A percentile compares a stretch with the other conserved stretches of the same genome.
phyloP scores from a whole-genome alignment of 2,797 vertebrate species.

The Carapus acus region DNA sequence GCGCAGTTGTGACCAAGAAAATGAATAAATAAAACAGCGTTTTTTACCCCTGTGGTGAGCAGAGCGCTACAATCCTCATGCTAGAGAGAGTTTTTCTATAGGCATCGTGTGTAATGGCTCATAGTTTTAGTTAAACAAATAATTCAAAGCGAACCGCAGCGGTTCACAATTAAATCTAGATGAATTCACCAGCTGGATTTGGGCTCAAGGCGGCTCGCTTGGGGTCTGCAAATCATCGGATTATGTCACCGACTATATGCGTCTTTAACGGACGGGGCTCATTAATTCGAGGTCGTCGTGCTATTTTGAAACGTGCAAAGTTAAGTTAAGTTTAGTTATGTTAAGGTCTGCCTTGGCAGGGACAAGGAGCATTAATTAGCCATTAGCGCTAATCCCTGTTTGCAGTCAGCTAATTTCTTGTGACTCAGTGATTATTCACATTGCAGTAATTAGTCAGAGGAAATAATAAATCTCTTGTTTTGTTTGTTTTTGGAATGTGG shows the following conservation, averaged over 20 bases:
- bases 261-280: slow-evolving; percentile 7
- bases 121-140: too few species aligned
- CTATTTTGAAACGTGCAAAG: slow-evolving; percentile 10
- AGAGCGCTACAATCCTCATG: too few species aligned
- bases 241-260: slow-evolving; percentile 1
- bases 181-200: not conserved
- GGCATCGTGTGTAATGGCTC: too few species aligned
- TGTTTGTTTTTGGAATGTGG: slow-evolving; percentile 58
- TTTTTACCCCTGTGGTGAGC: too few species aligned
- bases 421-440: slow-evolving; percentile 62
- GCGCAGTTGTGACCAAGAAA: too few species aligned
- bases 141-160: not conserved
- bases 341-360: too few species aligned
- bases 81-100: too few species aligned
- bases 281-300: slow-evolving; percentile 28
- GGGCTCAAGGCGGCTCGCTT: not conserved
- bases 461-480: slow-evolving; percentile 61
- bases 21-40: too few species aligned
- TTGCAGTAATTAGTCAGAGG: slow-evolving; percentile 56
- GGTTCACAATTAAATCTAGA: slow-evolving; percentile 1
- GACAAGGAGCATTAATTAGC: slow-evolving; percentile 35
- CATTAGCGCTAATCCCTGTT: slow-evolving; percentile 50
- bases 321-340: slow-evolving; percentile 42
- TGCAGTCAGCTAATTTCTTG: slow-evolving; percentile 59
- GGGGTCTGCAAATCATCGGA: not conserved